These are phyloP conservation scores for Globodera ellingtonae DNA, from an alignment of 1,140 invertebrate species.

Conservation along the genomic window DNA sequence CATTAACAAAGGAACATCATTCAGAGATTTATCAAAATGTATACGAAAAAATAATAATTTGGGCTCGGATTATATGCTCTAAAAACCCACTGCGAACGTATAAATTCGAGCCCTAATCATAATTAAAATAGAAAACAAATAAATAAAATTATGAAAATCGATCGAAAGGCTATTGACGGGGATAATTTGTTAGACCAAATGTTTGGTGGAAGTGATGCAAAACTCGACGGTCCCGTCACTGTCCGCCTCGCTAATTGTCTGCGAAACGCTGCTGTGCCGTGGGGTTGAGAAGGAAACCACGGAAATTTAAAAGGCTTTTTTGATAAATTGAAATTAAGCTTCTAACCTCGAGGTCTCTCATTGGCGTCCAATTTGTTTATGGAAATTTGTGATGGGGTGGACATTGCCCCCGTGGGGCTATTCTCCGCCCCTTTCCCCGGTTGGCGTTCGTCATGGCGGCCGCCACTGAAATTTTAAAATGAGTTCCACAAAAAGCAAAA, in stretches of 20 bases:
- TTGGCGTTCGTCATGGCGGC: neutral
- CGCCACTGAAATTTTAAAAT: neutral
- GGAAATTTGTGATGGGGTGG: constrained; percentile 11
- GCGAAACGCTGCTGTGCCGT: constrained; percentile 39
- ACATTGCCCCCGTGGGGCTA: neutral
- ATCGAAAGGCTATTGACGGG: too few species aligned
- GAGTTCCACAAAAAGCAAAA: too few species aligned
- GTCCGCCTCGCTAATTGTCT: constrained; percentile 50
- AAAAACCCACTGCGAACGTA: too few species aligned
- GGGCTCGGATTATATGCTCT: too few species aligned
- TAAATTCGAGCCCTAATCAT: too few species aligned
- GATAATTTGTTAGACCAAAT: constrained; percentile 38
- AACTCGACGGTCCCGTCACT: constrained; percentile 47
- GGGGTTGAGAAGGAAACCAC: constrained; percentile 63
- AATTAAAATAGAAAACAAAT: too few species aligned
- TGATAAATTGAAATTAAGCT: constrained; percentile 16
- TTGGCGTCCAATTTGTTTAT: neutral
- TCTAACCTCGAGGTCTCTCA: constrained; percentile 8
- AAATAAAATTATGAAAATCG: too few species aligned
- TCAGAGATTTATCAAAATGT: too few species aligned
- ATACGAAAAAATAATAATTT: too few species aligned
- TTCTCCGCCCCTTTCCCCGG: neutral
- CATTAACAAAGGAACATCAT: too few species aligned
- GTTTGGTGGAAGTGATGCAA: constrained; percentile 51
- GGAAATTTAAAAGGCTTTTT: constrained; percentile 30